A percentile compares a stretch with the other conserved stretches of the same genome.
phyloP scores from a whole-genome alignment of 2,113 vertebrate genomes.

The Syngnathus typhle region DNA sequence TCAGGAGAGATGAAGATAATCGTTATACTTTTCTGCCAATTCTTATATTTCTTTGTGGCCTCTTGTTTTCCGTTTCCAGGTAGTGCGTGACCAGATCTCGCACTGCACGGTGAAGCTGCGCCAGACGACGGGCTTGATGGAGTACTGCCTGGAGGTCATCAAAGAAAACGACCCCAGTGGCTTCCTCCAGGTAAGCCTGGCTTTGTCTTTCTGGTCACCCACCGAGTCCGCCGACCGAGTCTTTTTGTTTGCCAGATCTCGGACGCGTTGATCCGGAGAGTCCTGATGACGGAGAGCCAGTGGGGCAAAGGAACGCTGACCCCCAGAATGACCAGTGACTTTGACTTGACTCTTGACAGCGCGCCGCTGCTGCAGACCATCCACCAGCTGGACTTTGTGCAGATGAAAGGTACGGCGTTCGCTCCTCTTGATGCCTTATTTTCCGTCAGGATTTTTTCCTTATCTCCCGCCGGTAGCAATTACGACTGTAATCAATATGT shows the following conservation, averaged over 20 bases:
- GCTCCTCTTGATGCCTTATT: not conserved
- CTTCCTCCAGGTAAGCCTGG: conserved; percentile 83
- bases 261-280: conserved; percentile 92
- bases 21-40: no score
- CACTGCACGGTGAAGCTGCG: conserved; percentile 97
- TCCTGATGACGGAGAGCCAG: conserved; percentile 92
- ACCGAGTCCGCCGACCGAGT: not conserved
- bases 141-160: conserved; percentile 97
- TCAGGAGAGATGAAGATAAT: no score
- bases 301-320: conserved; percentile 96
- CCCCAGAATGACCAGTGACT: conserved; percentile 95
- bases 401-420: conserved; percentile 85
- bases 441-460: no score
- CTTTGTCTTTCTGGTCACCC: not conserved
- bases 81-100: conserved; percentile 96
- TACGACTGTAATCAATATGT: not conserved
- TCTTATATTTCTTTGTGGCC: no score
- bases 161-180: conserved; percentile 98
- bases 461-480: not conserved
- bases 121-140: conserved; percentile 97
- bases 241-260: conserved; percentile 78
- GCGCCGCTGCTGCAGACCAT: conserved; percentile 91
- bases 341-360: conserved; percentile 93
- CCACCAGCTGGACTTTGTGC: conserved; percentile 96
- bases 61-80: conserved; percentile 61